Evolutionary conservation across 2,888 invertebrate genomes (phyloP), one percentile per base, ranked within the genome.

Genomic region (Drosophila anomalata): DNA sequence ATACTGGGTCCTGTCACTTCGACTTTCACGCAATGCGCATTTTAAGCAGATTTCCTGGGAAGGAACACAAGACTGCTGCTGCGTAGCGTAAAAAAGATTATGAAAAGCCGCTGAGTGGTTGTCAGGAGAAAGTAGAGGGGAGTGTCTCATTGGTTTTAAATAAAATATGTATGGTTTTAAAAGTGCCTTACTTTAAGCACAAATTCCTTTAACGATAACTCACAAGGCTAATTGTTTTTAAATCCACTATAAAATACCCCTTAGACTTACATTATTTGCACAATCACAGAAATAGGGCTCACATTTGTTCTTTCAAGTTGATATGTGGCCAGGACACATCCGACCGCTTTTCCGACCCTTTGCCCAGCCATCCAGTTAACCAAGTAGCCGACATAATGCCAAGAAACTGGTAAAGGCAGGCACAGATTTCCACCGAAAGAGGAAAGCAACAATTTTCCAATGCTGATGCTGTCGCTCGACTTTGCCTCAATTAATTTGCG

Each of bases 401-500:
- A 70, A 42, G 76, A 59, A 42, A 46, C 61, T 12, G 29, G 48
- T 14, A 14, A 52, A 52, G 52, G 36, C 26, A 65, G 41, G 41
- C 36, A 50, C 47, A 61, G 68, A 72, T 68, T 68, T 66, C 54
- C 67, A 41, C 52, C 44, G 62, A 47, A 51, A 57, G n/a, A 44
- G 54, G 75, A 55, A 61, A 44, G 67, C 55, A 57, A 62, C 52
- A 53, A 68, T 57, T 73, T 85, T 63, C 51, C 65, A 46, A 54
- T 70, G 59, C 36, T 48, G 39, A 48, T 47, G 52, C 44, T 29
- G 20, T 26, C 39, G 56, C 53, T 60, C 65, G 51, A 56, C 57
- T 69, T 78, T 77, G 81, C 76, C 87, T 68, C 85, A 81, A 81
- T 84, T 81, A 87, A 84, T 81, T 87, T 80, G 78, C 69, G 85